Evolutionary conservation across 2,888 invertebrate genomes (phyloP), one percentile per base, ranked within the genome.

Genomic region (Phortica okadai): DNA sequence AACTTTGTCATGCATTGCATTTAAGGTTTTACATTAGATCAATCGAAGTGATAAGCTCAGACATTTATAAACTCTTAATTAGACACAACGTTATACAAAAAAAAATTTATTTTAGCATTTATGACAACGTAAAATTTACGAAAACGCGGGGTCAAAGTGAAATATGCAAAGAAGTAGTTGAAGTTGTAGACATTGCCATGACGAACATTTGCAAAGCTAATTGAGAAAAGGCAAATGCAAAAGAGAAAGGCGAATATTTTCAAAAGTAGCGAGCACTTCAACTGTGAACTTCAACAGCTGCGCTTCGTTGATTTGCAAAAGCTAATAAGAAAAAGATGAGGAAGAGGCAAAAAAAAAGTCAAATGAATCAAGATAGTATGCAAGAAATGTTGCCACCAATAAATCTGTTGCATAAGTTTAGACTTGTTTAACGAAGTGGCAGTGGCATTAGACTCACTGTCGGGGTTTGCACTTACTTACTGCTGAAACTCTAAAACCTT

Each of bases 391-490:
- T 79, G 72, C 79, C 79, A 76, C 76, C 78, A 82, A 85, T 85
- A 87, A 85, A 88, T 85, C 86, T 87, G 83, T 79, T 87, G 87
- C 85, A 85, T 86, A 85, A 85, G 83, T 84, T 83, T 78, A 75
- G 76, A 41, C 77, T 66, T 76, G 58, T 6, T 50, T 8, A 50
- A 8, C 14, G 10, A 11, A 14, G 14, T 50, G 50, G 50, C 50
- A 33, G 33, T 33, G 33, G 33, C 33, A 33, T 33, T 33, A 33
- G 33, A 33, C 33, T 5, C 3, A 33, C 33, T 33, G 33, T 33
- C 33, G 33, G 33, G 2, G 33, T 33, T 33, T 33, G 33, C 33
- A 33, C 4, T 33, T 33, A 33, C 33, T 33, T 33, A 33, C 33
- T 4, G 33, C 33, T 33, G 33, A 33, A 33, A 33, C 33, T 33